Evolutionary conservation across 1,140 invertebrate genomes (phyloP), one percentile per base, ranked within the genome.

Genomic region (Aphelenchoides fujianensis): DNA sequence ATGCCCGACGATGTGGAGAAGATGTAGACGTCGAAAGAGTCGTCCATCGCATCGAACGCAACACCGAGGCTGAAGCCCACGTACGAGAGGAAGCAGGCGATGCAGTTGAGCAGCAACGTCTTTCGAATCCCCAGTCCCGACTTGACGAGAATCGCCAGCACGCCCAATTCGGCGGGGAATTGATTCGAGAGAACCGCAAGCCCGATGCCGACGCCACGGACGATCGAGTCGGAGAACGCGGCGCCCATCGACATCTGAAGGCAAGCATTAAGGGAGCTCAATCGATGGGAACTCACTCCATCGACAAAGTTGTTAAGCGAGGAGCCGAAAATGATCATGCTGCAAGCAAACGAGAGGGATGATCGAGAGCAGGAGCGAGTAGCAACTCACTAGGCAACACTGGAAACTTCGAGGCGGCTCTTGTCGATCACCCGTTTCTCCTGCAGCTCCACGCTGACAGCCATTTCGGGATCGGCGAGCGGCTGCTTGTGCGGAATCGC

Each of bases 241-340:
- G 90, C 90, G 2, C 90, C 89, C 66, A 90, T 89, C 7, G 89
- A 89, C 32, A 90, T 83, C n/a, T n/a, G n/a, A n/a, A n/a, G n/a
- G n/a, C n/a, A n/a, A n/a, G n/a, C n/a, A n/a, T n/a, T n/a, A n/a
- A n/a, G n/a, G n/a, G n/a, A n/a, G n/a, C n/a, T n/a, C n/a, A n/a
- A n/a, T n/a, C n/a, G n/a, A n/a, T n/a, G n/a, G n/a, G n/a, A n/a
- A n/a, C n/a, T n/a, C n/a, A n/a, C n/a, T 3, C 90, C 90, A 84
- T 90, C 90, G 36, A 90, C 89, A 76, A 90, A 90, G 76, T 90
- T 90, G 78, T 90, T 90, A 35, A 90, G 81, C 1, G 88, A 89
- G 85, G 90, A 89, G 2, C 89, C 90, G 82, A 90, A 88, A 55
- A 90, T 89, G 53, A 90, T 89, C 89, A 90, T 90, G 41, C 41